Percentiles rank a stretch among this genome's conserved stretches.
Evolutionary conservation across 2,888 invertebrate genomes (phyloP).

Genomic region (Aquatica leii): DNA sequence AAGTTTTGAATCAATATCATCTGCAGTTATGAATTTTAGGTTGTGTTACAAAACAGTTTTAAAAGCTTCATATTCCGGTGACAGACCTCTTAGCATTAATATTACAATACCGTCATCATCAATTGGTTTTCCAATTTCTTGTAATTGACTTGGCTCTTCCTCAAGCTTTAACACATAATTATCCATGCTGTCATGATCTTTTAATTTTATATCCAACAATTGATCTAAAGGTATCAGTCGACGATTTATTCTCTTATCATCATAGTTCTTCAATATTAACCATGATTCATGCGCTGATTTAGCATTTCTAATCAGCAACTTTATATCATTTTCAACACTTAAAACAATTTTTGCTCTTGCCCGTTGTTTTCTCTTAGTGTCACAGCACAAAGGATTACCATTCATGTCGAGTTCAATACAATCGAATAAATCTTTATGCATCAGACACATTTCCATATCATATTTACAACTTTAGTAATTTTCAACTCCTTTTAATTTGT

Average conservation of each 20-base stretch:
- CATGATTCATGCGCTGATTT: not conserved
- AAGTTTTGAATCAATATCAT: not conserved
- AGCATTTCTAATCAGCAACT: not conserved
- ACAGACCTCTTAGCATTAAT: not conserved
- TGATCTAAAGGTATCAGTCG: not conserved
- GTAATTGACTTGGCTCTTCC: not conserved
- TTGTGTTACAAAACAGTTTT: not conserved
- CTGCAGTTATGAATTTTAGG: not conserved
- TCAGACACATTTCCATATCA: not conserved
- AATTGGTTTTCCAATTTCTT: no score
- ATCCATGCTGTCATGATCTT: not conserved
- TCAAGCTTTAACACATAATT: constrained; percentile 1
- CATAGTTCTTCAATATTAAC: not conserved
- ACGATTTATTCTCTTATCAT: not conserved
- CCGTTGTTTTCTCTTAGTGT: not conserved
- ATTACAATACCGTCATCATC: no score
- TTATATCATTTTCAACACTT: not conserved
- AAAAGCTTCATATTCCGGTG: not conserved
- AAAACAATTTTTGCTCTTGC: not conserved
- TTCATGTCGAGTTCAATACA: not conserved
- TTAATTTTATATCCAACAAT: constrained; percentile 1
- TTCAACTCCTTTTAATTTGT: no score
- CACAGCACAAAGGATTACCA: not conserved
- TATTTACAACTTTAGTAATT: not conserved
- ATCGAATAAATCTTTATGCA: not conserved